Evolutionary conservation across 2,113 vertebrate genomes (phyloP), one percentile per base, ranked within the genome.

Genomic region (Aramus guarauna): DNA sequence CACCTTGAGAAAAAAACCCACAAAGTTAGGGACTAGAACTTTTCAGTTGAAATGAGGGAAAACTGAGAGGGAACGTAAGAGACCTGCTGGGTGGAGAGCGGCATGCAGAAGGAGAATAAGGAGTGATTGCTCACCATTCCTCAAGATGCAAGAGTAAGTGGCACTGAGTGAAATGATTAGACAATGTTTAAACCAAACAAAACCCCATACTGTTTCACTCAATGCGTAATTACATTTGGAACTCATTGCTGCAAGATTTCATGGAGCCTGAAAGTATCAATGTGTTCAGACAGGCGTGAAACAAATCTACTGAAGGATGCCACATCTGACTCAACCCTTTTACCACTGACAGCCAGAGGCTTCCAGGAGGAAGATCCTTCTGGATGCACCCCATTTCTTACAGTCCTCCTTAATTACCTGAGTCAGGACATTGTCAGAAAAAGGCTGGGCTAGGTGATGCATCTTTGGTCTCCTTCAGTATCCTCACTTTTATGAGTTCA

Each of bases 121-220:
- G 73, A 87, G 26, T 0, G 0, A n/a, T 53, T 2, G 5, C 71
- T 90, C 32, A 37, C 43, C 4, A 1, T 52, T 53, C 56, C n/a
- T 78, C 29, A 74, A 58, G 56, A 48, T 50, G 79, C 41, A 55
- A 71, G 68, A 86, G 20, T 73, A 85, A 93, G 24, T 41, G 26
- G 29, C 71, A 77, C 41, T 24, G 39, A 81, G 39, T 62, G 22
- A 77, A 86, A 77, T 21, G 5, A 63, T 84, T 52, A 79, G 36
- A 36, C 60, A 59, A 18, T 24, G 32, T 39, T 92, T 91, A 76
- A 89, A 94, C 78, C n/a, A 84, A 85, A 93, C 1, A 5, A 84
- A 80, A 91, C 67, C 21, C 52, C 29, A 20, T 39, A 37, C 9
- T 67, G 78, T 39, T 86, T 86, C 9, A 2, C 32, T 48, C 43